Conservation (phyloP, 2,113 vertebrate genomes). For the Engraulis encrasicolus region DNA sequence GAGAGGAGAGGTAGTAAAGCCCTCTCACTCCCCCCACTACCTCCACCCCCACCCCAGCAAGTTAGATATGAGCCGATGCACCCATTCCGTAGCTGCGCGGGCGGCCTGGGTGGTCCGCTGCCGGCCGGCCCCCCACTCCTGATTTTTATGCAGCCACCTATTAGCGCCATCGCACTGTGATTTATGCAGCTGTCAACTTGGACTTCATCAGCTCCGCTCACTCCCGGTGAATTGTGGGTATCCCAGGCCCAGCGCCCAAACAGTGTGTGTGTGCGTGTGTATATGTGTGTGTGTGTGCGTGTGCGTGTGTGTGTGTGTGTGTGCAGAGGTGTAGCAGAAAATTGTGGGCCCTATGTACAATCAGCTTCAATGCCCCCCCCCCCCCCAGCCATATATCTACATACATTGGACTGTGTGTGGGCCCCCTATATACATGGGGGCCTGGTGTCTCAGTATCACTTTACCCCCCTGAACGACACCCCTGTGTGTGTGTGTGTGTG, state of each 20-base stretch:
- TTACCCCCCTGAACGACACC: no score
- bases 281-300: background rate
- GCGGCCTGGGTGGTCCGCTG: conserved; percentile 76
- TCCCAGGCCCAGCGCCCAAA: conserved; percentile 57
- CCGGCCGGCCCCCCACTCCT: conserved; percentile 50
- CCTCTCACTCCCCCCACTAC: no score
- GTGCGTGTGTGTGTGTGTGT: conserved; percentile 3
- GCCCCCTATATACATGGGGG: no score
- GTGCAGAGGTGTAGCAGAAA: background rate
- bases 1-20: conserved; percentile 48
- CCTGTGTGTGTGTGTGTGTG: background rate
- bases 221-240: conserved; percentile 75
- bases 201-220: conserved; percentile 74
- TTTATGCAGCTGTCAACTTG: conserved; percentile 78
- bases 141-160: conserved; percentile 77
- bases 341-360: no score
- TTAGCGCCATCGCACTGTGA: conserved; percentile 73
- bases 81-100: conserved; percentile 62
- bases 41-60: no score
- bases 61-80: conserved; percentile 76
- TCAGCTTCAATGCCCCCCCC: no score
- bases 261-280: background rate
- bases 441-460: no score
- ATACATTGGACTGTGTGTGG: no score
- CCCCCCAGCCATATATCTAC: no score